phyloP scores from a whole-genome alignment of 2,113 vertebrate genomes.

The Siniperca knerii region DNA sequence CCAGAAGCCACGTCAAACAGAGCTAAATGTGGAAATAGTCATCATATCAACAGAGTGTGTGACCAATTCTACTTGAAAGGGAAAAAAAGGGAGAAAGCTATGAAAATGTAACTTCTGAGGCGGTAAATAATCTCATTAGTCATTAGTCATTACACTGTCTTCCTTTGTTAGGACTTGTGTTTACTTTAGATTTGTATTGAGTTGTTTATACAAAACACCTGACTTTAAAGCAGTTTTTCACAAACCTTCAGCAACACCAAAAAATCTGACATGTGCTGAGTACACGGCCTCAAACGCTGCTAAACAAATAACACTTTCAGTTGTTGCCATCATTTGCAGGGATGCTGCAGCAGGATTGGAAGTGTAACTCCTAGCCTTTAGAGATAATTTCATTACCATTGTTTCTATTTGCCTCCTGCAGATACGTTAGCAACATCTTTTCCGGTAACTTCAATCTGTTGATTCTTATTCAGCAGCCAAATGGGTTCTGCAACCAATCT shows the following conservation, averaged over 20 bases:
- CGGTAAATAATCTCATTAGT: conserved; percentile 58
- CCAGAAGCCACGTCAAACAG: conserved; percentile 50
- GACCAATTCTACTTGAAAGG: conserved; percentile 63
- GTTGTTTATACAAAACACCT: conserved; percentile 17
- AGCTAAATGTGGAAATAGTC: conserved; percentile 71
- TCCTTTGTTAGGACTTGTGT: conserved; percentile 12
- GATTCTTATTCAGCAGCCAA: conserved; percentile 54
- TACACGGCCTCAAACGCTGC: conserved; percentile 24
- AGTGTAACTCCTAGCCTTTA: conserved; percentile 38
- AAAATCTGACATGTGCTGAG: conserved; percentile 20
- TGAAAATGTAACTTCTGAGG: conserved; percentile 50
- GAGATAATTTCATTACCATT: conserved; percentile 47
- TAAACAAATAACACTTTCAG: conserved; percentile 35
- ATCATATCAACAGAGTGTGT: conserved; percentile 45
- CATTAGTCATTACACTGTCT: conserved; percentile 27
- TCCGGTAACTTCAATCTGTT: conserved; percentile 58
- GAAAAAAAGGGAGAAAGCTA: background rate
- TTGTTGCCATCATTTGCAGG: conserved; percentile 27
- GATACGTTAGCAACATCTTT: conserved; percentile 53
- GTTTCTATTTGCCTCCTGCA: conserved; percentile 43
- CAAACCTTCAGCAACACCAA: background rate
- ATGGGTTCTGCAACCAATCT: conserved; percentile 52
- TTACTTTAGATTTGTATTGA: conserved; percentile 27
- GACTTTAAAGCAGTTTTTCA: conserved; percentile 41
- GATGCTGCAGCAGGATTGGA: conserved; percentile 38